These are phyloP conservation scores for Linyphia triangularis DNA, from an alignment of 2,888 invertebrate species.

Conservation along the genomic window DNA sequence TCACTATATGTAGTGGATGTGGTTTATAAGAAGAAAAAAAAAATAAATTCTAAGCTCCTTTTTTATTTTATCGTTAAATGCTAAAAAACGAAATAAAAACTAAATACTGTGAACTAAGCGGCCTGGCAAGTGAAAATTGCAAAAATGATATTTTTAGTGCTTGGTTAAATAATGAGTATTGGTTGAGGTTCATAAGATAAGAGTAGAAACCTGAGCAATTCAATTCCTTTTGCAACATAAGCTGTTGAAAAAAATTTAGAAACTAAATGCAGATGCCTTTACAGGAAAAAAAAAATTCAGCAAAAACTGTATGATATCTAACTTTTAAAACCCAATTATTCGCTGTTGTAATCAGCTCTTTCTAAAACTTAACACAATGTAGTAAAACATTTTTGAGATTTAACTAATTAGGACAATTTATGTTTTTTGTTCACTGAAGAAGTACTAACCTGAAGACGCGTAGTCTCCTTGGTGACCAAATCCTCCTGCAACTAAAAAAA, in stretches of 20 bases:
- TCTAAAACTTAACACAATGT: background rate
- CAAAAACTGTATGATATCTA: too few relatives aligned
- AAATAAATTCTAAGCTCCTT: background rate
- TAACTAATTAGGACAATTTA: background rate
- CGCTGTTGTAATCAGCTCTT: background rate
- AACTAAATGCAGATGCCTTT: too few relatives aligned
- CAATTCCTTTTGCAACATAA: too few relatives aligned
- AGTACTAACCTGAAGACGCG: conserved; percentile 92
- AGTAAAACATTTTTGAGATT: background rate
- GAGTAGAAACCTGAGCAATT: too few relatives aligned
- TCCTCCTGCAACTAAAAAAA: conserved; percentile 84
- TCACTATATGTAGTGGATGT: background rate
- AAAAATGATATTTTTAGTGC: background rate
- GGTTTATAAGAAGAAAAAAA: background rate
- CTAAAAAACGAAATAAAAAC: background rate
- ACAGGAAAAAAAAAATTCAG: too few relatives aligned
- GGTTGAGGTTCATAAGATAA: too few relatives aligned
- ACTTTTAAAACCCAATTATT: background rate
- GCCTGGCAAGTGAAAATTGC: background rate
- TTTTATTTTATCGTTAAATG: background rate
- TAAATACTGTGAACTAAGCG: background rate
- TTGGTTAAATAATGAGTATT: too few relatives aligned
- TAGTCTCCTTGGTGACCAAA: conserved; percentile 99
- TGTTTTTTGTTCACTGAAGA: background rate
- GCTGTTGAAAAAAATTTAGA: too few relatives aligned